phyloP scores from a whole-genome alignment of 2,113 vertebrate species.

The Butastur rufipennis region DNA sequence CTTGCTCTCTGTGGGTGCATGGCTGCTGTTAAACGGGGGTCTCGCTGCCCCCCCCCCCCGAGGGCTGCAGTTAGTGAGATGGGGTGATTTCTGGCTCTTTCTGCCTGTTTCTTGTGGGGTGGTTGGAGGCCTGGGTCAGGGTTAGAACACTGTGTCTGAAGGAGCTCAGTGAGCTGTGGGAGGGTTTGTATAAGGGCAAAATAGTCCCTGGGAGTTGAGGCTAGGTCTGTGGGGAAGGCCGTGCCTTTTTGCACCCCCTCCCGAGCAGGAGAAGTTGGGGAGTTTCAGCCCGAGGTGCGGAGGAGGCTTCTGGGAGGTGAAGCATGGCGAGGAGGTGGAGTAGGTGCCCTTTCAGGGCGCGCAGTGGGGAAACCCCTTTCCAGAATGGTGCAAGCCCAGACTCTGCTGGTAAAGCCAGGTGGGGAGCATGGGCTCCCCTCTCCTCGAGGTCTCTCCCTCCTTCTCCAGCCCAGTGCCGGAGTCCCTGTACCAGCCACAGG shows the following conservation, averaged over 20 bases:
- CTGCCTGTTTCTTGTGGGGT: neutral
- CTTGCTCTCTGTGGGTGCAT: neutral
- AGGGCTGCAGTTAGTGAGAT: neutral
- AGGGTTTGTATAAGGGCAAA: neutral
- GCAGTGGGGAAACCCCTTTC: neutral
- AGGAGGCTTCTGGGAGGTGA: neutral
- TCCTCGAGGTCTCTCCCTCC: neutral
- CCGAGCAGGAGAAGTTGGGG: neutral
- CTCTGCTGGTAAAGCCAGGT: neutral
- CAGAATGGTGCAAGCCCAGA: neutral
- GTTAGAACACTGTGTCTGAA: neutral
- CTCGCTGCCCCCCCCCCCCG: fast-evolving
- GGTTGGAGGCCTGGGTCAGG: neutral
- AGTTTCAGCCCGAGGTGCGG: neutral
- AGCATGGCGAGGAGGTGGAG: neutral
- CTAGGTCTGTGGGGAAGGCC: neutral
- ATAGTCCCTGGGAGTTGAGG: neutral
- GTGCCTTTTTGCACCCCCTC: neutral
- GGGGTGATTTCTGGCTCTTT: neutral
- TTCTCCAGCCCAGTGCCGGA: neutral
- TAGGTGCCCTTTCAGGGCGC: neutral
- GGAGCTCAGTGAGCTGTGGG: neutral
- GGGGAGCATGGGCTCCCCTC: neutral
- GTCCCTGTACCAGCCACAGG: neutral
- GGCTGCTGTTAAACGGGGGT: neutral